Evolutionary conservation across 2,113 vertebrate genomes (phyloP), one percentile per base, ranked within the genome.

Genomic region (Melospiza melodia): DNA sequence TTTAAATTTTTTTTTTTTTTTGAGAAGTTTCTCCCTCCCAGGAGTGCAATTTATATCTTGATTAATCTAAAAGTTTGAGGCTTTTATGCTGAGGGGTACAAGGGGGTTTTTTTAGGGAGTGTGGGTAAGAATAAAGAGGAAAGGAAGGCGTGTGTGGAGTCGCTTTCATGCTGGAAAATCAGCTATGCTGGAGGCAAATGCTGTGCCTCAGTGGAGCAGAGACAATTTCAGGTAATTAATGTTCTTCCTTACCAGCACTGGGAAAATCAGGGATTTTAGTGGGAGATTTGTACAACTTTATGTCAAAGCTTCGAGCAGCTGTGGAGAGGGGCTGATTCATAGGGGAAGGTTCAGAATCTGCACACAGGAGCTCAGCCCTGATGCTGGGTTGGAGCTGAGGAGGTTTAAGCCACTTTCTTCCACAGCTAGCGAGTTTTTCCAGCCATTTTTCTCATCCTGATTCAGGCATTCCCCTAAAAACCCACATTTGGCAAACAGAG

Each of bases 181-280:
- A 96, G 91, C 89, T 16, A 21, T 72, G 95, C 95, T 95, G 80
- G 46, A 95, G 93, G 95, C 91, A 93, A 93, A 84, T 54, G 81
- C 95, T 73, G 81, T 65, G 77, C 95, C 95, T 93, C 91, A 69
- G 93, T 49, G 87, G 91, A 97, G 94, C 96, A 93, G 72, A 96
- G 89, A 95, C 89, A 75, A 73, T 95, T 94, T 92, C 93, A 95
- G 94, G 94, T 97, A 96, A 95, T 97, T 95, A 97, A 95, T 87
- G 94, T 62, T 95, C 93, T 76, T 89, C 83, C 52, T 95, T 75
- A 65, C 44, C 93, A 94, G 89, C 93, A 20, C 57, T 76, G 81
- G 87, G 96, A 96, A 68, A 93, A 92, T 54, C 77, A 65, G 6
- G 9, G 80, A 49, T 78, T 95, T 92, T 43, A 89, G 76, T 5